Base-by-base conservation (phyloP, 2,113 vertebrate species). In the zebrafish (Danio rerio) region DNA sequence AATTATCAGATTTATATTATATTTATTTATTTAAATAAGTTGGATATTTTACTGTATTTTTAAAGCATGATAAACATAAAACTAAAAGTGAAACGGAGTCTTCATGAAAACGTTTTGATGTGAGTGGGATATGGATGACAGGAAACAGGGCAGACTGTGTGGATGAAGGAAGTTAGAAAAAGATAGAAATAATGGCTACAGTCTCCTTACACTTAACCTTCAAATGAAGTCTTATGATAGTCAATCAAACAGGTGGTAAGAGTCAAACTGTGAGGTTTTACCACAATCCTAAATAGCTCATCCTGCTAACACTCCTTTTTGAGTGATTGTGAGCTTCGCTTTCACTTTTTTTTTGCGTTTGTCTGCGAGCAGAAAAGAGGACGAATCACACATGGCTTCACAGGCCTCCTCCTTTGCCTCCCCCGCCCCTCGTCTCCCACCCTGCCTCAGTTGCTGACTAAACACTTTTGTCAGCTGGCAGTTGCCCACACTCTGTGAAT, bases 391-490 rank as follows among this genome's bases (percentile, higher is more conserved):
- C 42, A 50, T 43, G 18, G 81, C 69, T 80, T 80, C 7, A 55
- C 62, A 40, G 55, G 70, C 55, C 79, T 66, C 47, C 76, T 43
- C 43, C 62, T 68, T 43, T 47, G 43, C 16, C 73, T 69, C 86
- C 78, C 88, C 86, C 63, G 10, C 55, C 70, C 65, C 75, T 56
- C 72, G 82, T 85, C 83, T 86, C 85, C 81, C 84, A 84, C 78
- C 63, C 86, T 86, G 40, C 81, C 87, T 81, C 81, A 87, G 87
- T 85, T 93, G 94, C 94, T 95, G 95, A 96, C 94, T 94, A 91
- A 92, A 95, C 94, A 93, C 88, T 94, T 95, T 89, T 92, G 92
- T 94, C 94, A 95, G 94, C 93, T 93, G 93, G 93, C 90, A 91
- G 92, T 88, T 90, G 85, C 86, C 89, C 82, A 21, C 84, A 79